Conservation (phyloP, 2,797 vertebrate species). For the Girardinus metallicus region DNA sequence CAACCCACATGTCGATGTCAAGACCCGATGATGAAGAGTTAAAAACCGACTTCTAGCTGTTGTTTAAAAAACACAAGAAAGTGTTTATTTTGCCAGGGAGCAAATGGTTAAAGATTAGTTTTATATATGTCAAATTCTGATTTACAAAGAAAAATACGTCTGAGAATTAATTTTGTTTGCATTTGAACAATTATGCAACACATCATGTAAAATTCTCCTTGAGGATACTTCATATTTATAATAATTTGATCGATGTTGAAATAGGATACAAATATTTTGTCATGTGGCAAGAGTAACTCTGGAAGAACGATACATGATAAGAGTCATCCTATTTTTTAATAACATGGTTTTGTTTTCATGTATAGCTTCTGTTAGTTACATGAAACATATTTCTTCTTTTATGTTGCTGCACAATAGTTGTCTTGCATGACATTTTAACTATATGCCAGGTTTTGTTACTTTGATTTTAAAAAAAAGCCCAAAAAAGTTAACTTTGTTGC, state of each 20-base stretch:
- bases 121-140: neutral
- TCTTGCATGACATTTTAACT: neutral
- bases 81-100: slow-evolving; percentile 30
- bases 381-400: neutral
- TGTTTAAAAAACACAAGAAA: slow-evolving; percentile 31
- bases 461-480: neutral
- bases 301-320: neutral
- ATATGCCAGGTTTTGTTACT: neutral
- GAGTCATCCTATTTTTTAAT: neutral
- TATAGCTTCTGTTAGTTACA: neutral
- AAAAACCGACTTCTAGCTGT: slow-evolving; percentile 14
- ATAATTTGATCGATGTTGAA: neutral
- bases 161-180: neutral
- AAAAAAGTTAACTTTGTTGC: no score
- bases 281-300: neutral
- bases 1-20: neutral
- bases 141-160: neutral
- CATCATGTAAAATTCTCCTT: neutral
- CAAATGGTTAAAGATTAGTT: slow-evolving; percentile 18
- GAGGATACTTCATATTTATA: neutral
- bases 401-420: neutral
- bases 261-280: neutral
- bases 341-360: neutral
- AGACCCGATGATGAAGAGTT: slow-evolving; percentile 3
- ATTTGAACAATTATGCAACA: neutral